Evolutionary conservation across 2,113 vertebrate genomes (phyloP), one percentile per base, ranked within the genome.

Genomic region (Centropus bengalensis): DNA sequence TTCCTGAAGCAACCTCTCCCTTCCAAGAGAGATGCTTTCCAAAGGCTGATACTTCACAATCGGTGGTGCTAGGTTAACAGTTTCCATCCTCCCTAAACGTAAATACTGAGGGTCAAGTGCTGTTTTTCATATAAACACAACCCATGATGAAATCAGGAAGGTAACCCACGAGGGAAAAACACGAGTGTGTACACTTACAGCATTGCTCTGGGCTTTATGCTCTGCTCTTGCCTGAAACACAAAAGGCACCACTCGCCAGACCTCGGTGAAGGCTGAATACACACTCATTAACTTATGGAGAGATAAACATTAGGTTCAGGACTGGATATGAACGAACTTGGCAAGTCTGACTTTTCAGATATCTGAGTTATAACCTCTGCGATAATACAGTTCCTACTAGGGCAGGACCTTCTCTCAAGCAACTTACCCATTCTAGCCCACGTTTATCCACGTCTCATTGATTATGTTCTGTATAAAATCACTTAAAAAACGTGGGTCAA

Each of bases 401-500:
- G 89, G 79, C 56, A 94, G 52, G 26, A 83, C 3, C 6, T 60
- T 60, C 40, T 70, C 32, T 55, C 44, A 42, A 56, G 36, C 33
- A 83, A 28, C 47, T 89, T 55, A 88, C 26, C 47, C 63, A 40
- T 26, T 82, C 22, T 51, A 92, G 78, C 36, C 24, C 51, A 82
- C 42, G 24, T 84, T 92, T 80, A 87, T 74, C 67, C 56, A 82
- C 15, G n/a, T 71, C 40, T 82, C 32, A 19, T 13, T 33, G 33
- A 28, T 51, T 55, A 40, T 33, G 23, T 94, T 90, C 44, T 22
- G 38, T 71, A 42, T 94, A 71, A 96, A 96, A 88, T 94, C 87
- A 96, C 83, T 96, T 95, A 76, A 91, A 96, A 96, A 93, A 85
- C 96, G 86, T 93, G 85, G 89, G 44, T 94, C 94, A 82, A 93